A percentile compares a stretch with the other conserved stretches of the same genome.
phyloP scores from a whole-genome alignment of 2,888 invertebrate genomes.

The Adineta ricciae region DNA sequence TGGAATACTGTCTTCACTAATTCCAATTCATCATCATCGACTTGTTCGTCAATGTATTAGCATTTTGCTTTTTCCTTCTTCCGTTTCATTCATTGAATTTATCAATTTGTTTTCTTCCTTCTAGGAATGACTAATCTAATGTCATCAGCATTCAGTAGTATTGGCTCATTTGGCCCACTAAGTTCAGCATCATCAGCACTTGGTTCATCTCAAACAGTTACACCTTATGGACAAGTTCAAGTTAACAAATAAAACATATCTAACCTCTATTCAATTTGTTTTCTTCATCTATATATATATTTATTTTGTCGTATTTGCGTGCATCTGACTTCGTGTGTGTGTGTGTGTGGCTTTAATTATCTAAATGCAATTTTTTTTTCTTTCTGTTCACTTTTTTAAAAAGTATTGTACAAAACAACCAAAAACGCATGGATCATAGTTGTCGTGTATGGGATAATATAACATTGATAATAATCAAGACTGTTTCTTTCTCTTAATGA shows the following conservation, averaged over 20 bases:
- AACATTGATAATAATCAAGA: not conserved
- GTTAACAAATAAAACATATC: not conserved
- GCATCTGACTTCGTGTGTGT: not conserved
- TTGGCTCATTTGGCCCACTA: constrained; percentile 27
- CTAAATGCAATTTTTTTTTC: not conserved
- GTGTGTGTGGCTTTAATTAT: constrained; percentile 1
- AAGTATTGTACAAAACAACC: not conserved
- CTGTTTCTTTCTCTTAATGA: not conserved
- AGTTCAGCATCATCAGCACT: not conserved
- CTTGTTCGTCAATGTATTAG: not conserved
- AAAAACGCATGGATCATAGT: not conserved
- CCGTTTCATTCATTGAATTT: too few species aligned
- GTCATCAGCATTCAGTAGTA: constrained; percentile 32
- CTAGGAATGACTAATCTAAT: constrained; percentile 33
- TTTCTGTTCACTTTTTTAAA: not conserved
- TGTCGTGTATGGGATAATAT: not conserved
- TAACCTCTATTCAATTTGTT: not conserved
- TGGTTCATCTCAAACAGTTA: not conserved
- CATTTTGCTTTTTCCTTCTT: too few species aligned
- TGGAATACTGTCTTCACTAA: not conserved
- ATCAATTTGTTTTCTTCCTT: not conserved
- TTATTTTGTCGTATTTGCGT: not conserved
- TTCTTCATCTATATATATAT: not conserved
- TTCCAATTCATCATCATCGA: not conserved
- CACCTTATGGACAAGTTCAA: not conserved